Evolutionary conservation across 1,140 invertebrate genomes (phyloP), one percentile per base, ranked within the genome.

Genomic region (Bemisia tabaci): DNA sequence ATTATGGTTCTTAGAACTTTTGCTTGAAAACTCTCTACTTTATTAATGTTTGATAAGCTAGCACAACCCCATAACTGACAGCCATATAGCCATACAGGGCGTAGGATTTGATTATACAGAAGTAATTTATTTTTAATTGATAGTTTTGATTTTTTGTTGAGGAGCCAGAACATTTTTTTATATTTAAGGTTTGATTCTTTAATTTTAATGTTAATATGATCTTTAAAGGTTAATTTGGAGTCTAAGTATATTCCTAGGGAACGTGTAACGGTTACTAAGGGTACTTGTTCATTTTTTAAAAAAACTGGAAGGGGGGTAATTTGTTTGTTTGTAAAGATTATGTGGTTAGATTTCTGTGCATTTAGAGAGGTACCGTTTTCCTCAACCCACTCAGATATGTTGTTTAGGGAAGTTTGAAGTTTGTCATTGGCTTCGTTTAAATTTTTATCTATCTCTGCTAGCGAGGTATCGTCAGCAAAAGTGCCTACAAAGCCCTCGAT

Each of bases 11-110:
- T n/a, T 62, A 66, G 59, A 17, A n/a, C 22, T 22, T 63, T 66
- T 5, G 65, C n/a, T 62, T 66, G 65, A 26, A 66, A 66, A 21
- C 59, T n/a, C 70, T 75, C 63, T n/a, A 74, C 60, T 1, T 70
- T 71, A 26, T 68, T 59, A 26, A 71, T 69, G 58, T 71, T 74
- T 26, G 70, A 70, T 23, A 73, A 68, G n/a, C 64, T 70, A 22
- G 74, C 72, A 33, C 63, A 69, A 23, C 72, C 73, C 73, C 72
- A 75, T 17, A 75, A 65, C 66, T 75, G 70, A 12, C 74, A 70
- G 12, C 74, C 74, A 65, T 75, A 75, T 21, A 63, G 72, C 72
- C 75, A 75, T 9, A 75, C 68, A 17, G 75, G 74, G 64, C 73
- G 73, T 12, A 75, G 65, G 1, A 75, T 71, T 1, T 24, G 24